phyloP scores from a whole-genome alignment of 2,888 invertebrate species.

The Callyntrura guangdongensis region DNA sequence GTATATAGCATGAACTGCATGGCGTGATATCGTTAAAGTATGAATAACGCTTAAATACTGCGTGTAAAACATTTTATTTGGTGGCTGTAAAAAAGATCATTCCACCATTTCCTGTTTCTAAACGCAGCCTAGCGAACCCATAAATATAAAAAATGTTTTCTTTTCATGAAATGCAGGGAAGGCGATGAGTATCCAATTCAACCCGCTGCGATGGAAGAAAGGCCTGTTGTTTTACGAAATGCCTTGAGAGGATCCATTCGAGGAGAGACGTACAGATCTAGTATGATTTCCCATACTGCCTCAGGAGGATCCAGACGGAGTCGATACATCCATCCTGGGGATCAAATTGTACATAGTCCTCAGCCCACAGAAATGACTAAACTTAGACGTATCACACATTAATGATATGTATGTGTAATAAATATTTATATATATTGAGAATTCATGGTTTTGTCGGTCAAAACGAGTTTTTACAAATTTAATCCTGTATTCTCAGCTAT shows the following conservation, averaged over 20 bases:
- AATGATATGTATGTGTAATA: background rate
- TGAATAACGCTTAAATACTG: background rate
- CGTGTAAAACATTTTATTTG: background rate
- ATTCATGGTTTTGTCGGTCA: too few species aligned
- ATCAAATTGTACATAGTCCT: conserved; percentile 5
- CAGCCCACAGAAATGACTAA: conserved; percentile 70
- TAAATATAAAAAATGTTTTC: background rate
- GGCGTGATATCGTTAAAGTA: background rate
- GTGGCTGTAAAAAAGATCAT: background rate
- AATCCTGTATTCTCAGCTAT: too few species aligned
- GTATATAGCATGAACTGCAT: background rate
- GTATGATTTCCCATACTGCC: conserved; percentile 85
- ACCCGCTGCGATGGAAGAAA: conserved; percentile 53
- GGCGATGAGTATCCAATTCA: conserved; percentile 63
- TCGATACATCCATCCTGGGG: background rate
- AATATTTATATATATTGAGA: too few species aligned
- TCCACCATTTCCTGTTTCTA: background rate
- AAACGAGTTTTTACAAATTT: too few species aligned
- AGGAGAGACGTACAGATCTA: conserved; percentile 89
- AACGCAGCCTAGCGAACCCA: background rate
- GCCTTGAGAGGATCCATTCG: conserved; percentile 90
- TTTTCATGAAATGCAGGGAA: conserved; percentile 42
- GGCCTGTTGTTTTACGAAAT: conserved; percentile 86
- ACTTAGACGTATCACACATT: conserved; percentile 72
- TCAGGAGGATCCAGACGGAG: conserved; percentile 55